phyloP scores from a whole-genome alignment of 2,797 vertebrate species.

The Poeciliopsis gracilis region DNA sequence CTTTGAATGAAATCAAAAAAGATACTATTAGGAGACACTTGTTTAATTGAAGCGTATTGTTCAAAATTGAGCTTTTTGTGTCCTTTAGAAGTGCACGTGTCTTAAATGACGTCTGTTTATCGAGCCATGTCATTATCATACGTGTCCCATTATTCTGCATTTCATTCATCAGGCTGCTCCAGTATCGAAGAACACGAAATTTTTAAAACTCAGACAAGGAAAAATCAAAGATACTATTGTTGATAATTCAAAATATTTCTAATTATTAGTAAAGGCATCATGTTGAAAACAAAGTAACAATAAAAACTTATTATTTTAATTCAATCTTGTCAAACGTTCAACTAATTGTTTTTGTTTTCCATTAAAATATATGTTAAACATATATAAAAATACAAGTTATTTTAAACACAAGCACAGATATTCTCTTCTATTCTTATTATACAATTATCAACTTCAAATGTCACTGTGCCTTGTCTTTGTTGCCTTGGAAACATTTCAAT shows the following conservation, averaged over 20 bases:
- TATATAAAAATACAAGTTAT: neutral
- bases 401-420: neutral
- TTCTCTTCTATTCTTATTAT: neutral
- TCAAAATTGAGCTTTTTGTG: neutral
- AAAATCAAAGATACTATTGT: neutral
- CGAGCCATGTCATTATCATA: neutral
- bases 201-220: neutral
- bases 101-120: neutral
- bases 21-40: constrained; percentile 27
- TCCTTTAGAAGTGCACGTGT: neutral
- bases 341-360: neutral
- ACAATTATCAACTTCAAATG: constrained; percentile 51
- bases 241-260: neutral
- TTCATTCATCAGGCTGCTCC: neutral
- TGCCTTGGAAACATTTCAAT: constrained; percentile 45
- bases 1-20: constrained; percentile 37
- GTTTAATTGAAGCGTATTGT: neutral
- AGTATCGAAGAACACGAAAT: neutral
- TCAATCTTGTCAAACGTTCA: neutral
- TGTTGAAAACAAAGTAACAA: neutral
- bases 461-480: constrained; percentile 41
- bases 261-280: neutral
- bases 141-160: neutral
- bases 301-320: neutral
- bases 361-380: neutral